Evolutionary conservation across 2,797 vertebrate genomes (phyloP).

Genomic region (Caiman crocodilus): DNA sequence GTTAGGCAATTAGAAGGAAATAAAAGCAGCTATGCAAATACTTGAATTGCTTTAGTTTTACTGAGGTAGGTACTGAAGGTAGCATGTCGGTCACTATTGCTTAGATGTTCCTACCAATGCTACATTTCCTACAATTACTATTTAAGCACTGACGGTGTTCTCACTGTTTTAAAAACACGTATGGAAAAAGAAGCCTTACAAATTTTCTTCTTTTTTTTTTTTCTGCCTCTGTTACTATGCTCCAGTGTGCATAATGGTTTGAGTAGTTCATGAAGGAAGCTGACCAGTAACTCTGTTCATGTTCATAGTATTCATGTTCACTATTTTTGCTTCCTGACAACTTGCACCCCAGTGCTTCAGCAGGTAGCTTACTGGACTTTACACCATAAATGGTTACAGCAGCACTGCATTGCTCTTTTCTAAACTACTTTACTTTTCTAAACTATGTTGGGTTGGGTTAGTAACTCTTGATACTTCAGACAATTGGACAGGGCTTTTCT

Average conservation of each 20-base stretch:
- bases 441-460: constrained; percentile 3
- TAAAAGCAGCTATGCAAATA: neutral
- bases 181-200: neutral
- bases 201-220: neutral
- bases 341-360: neutral
- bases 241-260: neutral
- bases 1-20: neutral
- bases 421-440: neutral
- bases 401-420: neutral
- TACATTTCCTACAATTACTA: too few species aligned
- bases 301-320: neutral
- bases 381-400: neutral
- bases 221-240: neutral
- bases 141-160: neutral
- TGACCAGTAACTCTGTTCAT: neutral
- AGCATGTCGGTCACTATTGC: neutral
- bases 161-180: neutral
- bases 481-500: neutral
- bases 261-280: neutral
- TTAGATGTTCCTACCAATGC: too few species aligned
- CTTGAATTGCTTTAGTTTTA: too few species aligned
- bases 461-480: constrained; percentile 24
- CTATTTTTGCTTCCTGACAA: neutral
- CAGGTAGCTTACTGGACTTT: neutral
- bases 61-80: too few species aligned